Percentiles rank a stretch among this genome's conserved stretches.
Conservation (phyloP, 2,888 invertebrate genomes). For the Agrochola circellaris region DNA sequence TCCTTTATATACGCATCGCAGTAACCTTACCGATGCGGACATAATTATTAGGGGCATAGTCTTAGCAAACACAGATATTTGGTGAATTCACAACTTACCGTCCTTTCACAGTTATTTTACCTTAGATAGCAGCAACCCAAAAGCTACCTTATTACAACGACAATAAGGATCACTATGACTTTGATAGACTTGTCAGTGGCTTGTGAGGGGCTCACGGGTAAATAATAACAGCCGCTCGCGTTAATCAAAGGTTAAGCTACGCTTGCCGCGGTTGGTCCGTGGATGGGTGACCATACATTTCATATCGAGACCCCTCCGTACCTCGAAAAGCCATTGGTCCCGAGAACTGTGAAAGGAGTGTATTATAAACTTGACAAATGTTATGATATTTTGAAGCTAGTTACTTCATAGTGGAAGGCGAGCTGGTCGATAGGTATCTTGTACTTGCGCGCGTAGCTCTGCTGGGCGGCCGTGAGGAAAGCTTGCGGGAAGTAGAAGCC, state of each 20-base stretch:
- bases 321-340: neutral
- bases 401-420: constrained; percentile 94
- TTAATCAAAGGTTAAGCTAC: too few species aligned
- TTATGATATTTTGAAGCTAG: neutral
- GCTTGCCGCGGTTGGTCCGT: too few species aligned
- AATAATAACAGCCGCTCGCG: too few species aligned
- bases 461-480: constrained; percentile 97
- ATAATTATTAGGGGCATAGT: too few species aligned
- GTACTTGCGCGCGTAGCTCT: constrained; percentile 97
- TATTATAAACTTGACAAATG: neutral
- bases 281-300: too few species aligned
- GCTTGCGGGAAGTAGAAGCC: constrained; percentile 99
- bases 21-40: neutral
- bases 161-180: too few species aligned
- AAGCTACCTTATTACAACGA: neutral
- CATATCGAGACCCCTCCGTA: too few species aligned
- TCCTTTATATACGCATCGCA: neutral
- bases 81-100: neutral
- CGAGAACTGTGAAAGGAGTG: neutral
- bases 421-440: constrained; percentile 97
- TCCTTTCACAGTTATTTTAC: neutral
- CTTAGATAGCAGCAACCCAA: neutral
- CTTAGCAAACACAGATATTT: neutral
- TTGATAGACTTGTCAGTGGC: too few species aligned
- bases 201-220: too few species aligned